Evolutionary conservation across 2,113 vertebrate species (phyloP).

Genomic region (Ptyas mucosa): DNA sequence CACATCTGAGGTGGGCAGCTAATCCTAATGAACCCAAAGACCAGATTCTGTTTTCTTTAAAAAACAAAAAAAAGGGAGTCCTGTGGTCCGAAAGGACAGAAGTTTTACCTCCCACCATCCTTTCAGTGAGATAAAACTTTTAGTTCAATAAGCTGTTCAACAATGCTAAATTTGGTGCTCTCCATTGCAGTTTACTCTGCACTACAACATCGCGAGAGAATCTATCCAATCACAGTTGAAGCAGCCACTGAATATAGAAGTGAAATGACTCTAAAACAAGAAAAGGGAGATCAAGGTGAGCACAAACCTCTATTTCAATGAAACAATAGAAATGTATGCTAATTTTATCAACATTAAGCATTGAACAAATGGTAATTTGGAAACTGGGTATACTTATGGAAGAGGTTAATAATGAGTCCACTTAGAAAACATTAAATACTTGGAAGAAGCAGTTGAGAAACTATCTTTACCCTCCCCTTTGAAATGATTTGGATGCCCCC

Average conservation of each 20-base stretch:
- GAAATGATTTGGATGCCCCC: too few species aligned
- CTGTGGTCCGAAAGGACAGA: neutral
- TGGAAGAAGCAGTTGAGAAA: too few species aligned
- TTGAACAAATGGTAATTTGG: too few species aligned
- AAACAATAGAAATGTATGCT: neutral
- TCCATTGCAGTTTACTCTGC: neutral
- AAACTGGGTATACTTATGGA: too few species aligned
- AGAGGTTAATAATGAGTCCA: too few species aligned
- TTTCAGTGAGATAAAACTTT: neutral
- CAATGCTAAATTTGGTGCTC: neutral
- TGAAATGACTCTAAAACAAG: neutral
- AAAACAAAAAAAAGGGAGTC: neutral
- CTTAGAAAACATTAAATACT: too few species aligned
- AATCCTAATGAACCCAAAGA: neutral
- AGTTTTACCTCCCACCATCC: neutral
- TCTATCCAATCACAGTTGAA: neutral
- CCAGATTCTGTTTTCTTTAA: neutral
- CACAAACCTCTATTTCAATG: neutral
- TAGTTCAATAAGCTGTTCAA: neutral
- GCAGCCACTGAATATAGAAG: neutral
- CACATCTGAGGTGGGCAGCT: neutral
- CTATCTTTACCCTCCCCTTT: too few species aligned
- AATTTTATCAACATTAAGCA: too few species aligned
- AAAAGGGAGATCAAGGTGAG: neutral
- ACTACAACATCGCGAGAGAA: neutral